Conservation (phyloP, 2,888 invertebrate species). For the Drosophila colorata region DNA sequence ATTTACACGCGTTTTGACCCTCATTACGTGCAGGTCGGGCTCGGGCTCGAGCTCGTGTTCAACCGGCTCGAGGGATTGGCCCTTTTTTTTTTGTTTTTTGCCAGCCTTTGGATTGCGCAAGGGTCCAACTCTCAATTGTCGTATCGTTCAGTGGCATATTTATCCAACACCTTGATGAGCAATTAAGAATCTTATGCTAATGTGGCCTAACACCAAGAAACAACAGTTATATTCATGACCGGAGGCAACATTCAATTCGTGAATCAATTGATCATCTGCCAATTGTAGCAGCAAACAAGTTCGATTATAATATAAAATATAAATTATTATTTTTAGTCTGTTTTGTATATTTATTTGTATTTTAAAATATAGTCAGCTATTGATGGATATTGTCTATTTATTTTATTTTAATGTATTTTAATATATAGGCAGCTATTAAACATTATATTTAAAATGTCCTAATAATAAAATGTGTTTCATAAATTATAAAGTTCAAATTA, state of each 20-base stretch:
- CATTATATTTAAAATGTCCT: too few species aligned
- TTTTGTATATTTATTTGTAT: too few species aligned
- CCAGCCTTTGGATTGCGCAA: neutral
- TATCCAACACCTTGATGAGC: conserved; percentile 57
- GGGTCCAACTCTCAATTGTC: conserved; percentile 33
- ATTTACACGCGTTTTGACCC: conserved; percentile 82
- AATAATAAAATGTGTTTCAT: too few species aligned
- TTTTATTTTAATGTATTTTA: too few species aligned
- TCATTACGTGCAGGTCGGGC: conserved; percentile 62
- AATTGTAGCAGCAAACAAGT: neutral
- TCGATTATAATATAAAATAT: too few species aligned
- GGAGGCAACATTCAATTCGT: neutral
- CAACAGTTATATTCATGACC: conserved; percentile 4
- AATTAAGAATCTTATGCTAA: conserved; percentile 48
- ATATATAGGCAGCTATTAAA: too few species aligned
- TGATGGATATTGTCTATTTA: too few species aligned
- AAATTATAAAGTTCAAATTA: too few species aligned
- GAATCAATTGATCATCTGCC: neutral
- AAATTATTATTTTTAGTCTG: too few species aligned
- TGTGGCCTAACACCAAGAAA: conserved; percentile 1
- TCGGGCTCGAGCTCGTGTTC: too few species aligned
- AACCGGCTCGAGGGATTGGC: conserved; percentile 57
- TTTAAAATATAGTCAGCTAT: too few species aligned
- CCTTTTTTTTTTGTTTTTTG: conserved; percentile 21
- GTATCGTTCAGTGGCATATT: conserved; percentile 42